Evolutionary conservation across 2,797 vertebrate species (phyloP).

Genomic region (Peromyscus nudipes): DNA sequence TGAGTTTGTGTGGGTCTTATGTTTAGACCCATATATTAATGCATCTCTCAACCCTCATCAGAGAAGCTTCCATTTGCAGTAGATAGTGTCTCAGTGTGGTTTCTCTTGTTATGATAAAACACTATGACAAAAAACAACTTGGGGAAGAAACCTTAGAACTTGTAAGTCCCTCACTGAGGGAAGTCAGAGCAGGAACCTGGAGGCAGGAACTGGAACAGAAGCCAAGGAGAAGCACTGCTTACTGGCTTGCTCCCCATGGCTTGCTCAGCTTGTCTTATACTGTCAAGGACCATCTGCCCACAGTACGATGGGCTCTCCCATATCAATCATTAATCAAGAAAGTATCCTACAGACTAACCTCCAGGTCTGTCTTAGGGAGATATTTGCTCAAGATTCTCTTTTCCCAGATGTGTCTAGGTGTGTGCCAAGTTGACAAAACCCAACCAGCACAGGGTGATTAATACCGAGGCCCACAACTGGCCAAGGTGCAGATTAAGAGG

Average conservation of each 20-base stretch:
- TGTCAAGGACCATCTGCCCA: not conserved
- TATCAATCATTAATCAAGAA: not conserved
- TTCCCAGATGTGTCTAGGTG: not conserved
- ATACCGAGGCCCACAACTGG: not conserved
- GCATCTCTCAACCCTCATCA: not conserved
- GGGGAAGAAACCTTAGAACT: not conserved
- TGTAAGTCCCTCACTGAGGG: not conserved
- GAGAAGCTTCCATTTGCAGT: not conserved
- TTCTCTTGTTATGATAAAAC: not conserved
- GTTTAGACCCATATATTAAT: not conserved
- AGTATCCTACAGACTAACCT: not conserved
- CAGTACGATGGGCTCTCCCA: not conserved
- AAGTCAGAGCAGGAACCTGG: not conserved
- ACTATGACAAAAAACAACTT: not conserved
- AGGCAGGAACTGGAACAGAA: not conserved
- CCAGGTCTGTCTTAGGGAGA: not conserved
- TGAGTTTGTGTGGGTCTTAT: not conserved
- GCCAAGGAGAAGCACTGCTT: not conserved
- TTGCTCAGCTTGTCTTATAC: not conserved
- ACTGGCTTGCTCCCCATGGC: not conserved
- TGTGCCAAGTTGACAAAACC: not conserved
- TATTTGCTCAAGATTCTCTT: not conserved
- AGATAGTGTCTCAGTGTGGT: not conserved
- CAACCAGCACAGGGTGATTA: not conserved
- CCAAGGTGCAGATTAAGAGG: not conserved